These are phyloP conservation scores for Drosophila funebris DNA, from an alignment of 1,140 invertebrate species.

Conservation along the genomic window DNA sequence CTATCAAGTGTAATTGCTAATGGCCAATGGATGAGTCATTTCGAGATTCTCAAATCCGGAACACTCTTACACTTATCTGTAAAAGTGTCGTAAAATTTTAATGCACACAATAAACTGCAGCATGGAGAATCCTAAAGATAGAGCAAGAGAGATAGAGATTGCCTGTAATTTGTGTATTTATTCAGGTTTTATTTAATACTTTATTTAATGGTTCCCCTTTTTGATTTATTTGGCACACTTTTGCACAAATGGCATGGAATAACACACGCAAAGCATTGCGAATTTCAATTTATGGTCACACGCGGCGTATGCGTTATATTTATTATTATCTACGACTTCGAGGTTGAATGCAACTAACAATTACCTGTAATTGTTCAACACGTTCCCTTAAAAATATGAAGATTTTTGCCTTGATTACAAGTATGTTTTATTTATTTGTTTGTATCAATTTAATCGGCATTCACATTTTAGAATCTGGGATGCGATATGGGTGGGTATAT, in stretches of 20 bases:
- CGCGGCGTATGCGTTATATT: constrained; percentile 61
- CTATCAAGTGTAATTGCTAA: not conserved
- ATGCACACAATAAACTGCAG: constrained; percentile 51
- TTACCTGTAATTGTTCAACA: constrained; percentile 6
- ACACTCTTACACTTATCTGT: constrained; percentile 6
- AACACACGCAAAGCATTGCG: constrained; percentile 35
- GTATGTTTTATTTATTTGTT: not conserved
- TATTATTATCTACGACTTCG: not conserved
- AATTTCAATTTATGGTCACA: constrained; percentile 51
- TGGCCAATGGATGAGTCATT: constrained; percentile 3
- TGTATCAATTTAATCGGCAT: constrained; percentile 11
- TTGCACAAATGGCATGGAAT: constrained; percentile 44
- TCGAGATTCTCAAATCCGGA: not conserved
- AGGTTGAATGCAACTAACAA: not conserved
- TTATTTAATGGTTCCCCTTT: constrained; percentile 49
- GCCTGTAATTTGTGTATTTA: constrained; percentile 57
- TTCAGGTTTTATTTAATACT: constrained; percentile 61
- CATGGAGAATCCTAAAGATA: not conserved
- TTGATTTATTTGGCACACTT: constrained; percentile 78
- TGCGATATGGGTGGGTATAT: too few species aligned
- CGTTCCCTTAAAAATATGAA: not conserved
- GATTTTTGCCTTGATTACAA: not conserved
- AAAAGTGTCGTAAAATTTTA: constrained; percentile 40
- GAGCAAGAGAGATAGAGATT: not conserved
- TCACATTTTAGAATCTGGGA: constrained; percentile 8